Percentiles rank a stretch among this genome's conserved stretches.
Conservation (phyloP, 2,888 invertebrate species). For the Dasypolia templi region DNA sequence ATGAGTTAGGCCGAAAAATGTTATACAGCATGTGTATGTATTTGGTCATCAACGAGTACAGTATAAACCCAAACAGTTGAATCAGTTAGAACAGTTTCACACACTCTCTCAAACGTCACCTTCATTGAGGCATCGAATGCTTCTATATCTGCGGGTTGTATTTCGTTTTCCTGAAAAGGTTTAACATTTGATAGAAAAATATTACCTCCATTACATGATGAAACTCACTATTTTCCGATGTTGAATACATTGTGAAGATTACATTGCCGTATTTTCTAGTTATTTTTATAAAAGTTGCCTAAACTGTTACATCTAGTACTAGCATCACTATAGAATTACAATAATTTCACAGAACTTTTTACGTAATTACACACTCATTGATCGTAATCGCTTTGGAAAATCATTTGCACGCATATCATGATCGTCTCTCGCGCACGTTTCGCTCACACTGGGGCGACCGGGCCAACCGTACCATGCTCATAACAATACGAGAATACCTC, state of each 20-base stretch:
- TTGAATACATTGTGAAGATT: conserved; percentile 51
- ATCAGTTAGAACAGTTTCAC: conserved; percentile 73
- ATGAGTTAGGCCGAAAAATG: conserved; percentile 67
- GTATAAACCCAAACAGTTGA: conserved; percentile 66
- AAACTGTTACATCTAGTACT: conserved; percentile 4
- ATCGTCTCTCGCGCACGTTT: conserved; percentile 76
- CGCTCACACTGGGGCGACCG: conserved; percentile 72
- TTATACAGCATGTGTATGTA: conserved; percentile 70
- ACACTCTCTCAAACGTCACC: conserved; percentile 83
- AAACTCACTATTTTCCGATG: conserved; percentile 58
- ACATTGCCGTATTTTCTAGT: conserved; percentile 40
- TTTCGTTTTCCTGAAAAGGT: conserved; percentile 86
- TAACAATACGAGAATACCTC: conserved; percentile 69
- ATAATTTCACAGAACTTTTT: conserved; percentile 65
- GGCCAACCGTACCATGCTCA: conserved; percentile 64
- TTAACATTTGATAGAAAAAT: conserved; percentile 62
- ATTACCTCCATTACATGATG: conserved; percentile 62
- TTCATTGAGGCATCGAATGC: conserved; percentile 88
- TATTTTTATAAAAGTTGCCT: conserved; percentile 5
- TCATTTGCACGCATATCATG: conserved; percentile 73
- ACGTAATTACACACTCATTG: conserved; percentile 68
- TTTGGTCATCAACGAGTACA: conserved; percentile 63
- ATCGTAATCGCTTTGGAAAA: conserved; percentile 70
- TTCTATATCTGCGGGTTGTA: conserved; percentile 83
- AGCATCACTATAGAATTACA: conserved; percentile 48